phyloP scores from a whole-genome alignment of 1,140 invertebrate genomes.

The Leptopilina boulardi region DNA sequence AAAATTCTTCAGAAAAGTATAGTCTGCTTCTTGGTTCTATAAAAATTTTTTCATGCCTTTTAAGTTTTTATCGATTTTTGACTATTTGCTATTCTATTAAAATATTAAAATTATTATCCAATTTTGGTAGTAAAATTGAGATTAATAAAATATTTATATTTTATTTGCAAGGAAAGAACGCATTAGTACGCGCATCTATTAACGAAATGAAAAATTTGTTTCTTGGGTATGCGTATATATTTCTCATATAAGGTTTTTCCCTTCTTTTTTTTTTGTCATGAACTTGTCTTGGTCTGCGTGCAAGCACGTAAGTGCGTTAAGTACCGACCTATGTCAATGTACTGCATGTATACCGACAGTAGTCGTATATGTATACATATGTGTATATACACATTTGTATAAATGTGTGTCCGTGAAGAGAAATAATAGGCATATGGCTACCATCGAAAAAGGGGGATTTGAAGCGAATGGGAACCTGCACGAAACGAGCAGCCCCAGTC shows the following conservation, averaged over 20 bases:
- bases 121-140: no score
- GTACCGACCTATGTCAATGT: conserved; percentile 39
- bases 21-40: no score
- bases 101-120: no score
- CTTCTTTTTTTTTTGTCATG: conserved; percentile 44
- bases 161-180: no score
- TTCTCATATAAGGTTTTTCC: neutral
- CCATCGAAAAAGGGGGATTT: conserved; percentile 45
- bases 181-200: no score
- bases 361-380: conserved; percentile 33
- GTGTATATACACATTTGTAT: no score
- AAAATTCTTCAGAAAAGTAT: no score
- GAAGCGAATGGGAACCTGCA: conserved; percentile 49
- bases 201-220: no score
- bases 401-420: conserved; percentile 32
- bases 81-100: no score
- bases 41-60: no score
- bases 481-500: conserved; percentile 59
- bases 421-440: conserved; percentile 46
- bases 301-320: conserved; percentile 52
- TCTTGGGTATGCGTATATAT: conserved; percentile 44
- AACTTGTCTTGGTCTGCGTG: conserved; percentile 41
- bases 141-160: no score
- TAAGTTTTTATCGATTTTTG: no score
- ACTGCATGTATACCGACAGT: neutral